Percentiles rank a stretch among this genome's conserved stretches.
Conservation (phyloP, 2,888 invertebrate species). For the Macrophya alboannulata region DNA sequence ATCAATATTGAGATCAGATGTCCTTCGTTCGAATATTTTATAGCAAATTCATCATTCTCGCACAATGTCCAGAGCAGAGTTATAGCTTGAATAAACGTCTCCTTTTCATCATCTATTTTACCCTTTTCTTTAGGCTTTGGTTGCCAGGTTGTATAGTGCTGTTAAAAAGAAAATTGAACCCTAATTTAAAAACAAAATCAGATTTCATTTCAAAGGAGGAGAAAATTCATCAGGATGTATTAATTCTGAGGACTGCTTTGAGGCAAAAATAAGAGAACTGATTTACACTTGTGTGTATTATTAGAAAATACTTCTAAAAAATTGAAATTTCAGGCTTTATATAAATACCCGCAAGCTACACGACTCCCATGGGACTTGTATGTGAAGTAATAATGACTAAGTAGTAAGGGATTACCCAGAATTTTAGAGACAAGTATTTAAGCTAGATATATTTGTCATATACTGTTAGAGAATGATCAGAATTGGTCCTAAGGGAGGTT, state of each 20-base stretch:
- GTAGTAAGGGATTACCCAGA: conserved; percentile 26
- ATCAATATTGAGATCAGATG: conserved; percentile 84
- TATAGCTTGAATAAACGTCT: conserved; percentile 86
- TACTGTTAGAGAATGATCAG: not conserved
- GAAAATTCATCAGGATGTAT: conserved; percentile 23
- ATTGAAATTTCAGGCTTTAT: not conserved
- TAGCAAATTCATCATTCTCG: conserved; percentile 85
- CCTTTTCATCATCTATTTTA: conserved; percentile 83
- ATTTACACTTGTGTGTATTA: not conserved
- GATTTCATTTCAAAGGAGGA: not conserved
- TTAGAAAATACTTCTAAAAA: not conserved
- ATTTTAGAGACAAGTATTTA: conserved; percentile 29
- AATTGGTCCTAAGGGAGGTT: conserved; percentile 36
- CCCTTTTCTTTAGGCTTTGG: conserved; percentile 78
- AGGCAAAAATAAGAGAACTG: not conserved
- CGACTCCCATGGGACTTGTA: not conserved
- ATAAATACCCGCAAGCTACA: not conserved
- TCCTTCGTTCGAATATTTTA: conserved; percentile 85
- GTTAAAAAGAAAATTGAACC: conserved; percentile 48
- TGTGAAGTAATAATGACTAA: conserved; percentile 25
- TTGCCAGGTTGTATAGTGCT: conserved; percentile 82
- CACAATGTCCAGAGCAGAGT: conserved; percentile 88
- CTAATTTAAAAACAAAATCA: not conserved
- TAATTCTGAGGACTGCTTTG: too few species aligned
- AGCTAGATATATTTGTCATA: conserved; percentile 10